A percentile compares a stretch with the other conserved stretches of the same genome.
Evolutionary conservation across 2,888 invertebrate species (phyloP).

Genomic region (Clitarchus hookeri): DNA sequence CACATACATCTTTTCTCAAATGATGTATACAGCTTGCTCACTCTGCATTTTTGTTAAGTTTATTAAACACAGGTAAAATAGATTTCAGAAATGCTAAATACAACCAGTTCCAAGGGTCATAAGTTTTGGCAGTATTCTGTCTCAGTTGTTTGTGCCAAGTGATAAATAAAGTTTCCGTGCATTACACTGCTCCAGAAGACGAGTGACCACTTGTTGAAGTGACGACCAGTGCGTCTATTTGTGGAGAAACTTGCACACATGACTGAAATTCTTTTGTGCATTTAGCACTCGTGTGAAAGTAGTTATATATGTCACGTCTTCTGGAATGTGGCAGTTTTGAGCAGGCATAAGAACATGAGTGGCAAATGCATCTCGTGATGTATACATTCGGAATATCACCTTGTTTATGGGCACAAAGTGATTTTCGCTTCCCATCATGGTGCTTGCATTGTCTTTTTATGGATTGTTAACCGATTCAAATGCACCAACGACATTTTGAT

Average conservation of each 20-base stretch:
- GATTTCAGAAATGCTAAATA: no score
- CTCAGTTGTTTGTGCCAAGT: neutral
- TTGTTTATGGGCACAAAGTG: constrained; percentile 47
- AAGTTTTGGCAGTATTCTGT: neutral
- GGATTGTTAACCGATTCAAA: constrained; percentile 45
- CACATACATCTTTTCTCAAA: no score
- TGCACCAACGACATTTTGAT: constrained; percentile 39
- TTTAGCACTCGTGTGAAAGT: constrained; percentile 49
- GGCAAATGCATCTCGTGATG: constrained; percentile 50
- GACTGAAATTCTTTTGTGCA: constrained; percentile 46
- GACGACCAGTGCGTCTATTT: constrained; percentile 50
- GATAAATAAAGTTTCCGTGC: constrained; percentile 2
- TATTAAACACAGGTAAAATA: no score
- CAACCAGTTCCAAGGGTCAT: neutral
- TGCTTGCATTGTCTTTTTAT: constrained; percentile 50
- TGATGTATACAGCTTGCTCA: no score
- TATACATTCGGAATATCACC: constrained; percentile 49
- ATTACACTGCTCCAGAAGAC: constrained; percentile 22
- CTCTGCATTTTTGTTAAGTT: no score
- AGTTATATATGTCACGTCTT: constrained; percentile 48
- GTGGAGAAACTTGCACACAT: constrained; percentile 46
- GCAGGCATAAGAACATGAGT: constrained; percentile 47
- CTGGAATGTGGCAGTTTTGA: constrained; percentile 48
- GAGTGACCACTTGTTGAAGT: constrained; percentile 33
- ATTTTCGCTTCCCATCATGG: constrained; percentile 50